phyloP scores from a whole-genome alignment of 2,113 vertebrate genomes.

The Corythornis cristatus region DNA sequence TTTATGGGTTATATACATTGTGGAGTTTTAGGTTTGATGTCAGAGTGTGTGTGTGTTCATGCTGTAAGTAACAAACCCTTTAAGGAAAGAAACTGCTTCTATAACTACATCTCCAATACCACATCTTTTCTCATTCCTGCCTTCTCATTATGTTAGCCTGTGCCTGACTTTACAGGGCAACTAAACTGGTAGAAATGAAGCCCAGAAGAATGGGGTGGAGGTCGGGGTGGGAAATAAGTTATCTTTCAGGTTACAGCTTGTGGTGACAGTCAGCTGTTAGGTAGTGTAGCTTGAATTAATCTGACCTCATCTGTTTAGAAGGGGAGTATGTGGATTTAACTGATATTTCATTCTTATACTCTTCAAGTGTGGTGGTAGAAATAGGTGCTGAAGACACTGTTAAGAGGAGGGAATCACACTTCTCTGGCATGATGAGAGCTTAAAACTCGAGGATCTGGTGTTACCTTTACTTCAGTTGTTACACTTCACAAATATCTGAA shows the following conservation, averaged over 20 bases:
- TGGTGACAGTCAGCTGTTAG: not conserved
- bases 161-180: not conserved
- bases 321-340: not conserved
- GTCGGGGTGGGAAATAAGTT: not conserved
- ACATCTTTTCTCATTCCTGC: not conserved
- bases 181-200: not conserved
- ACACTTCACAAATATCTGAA: not conserved
- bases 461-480: not conserved
- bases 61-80: not conserved
- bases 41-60: too few relatives aligned
- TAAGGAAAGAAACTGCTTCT: not conserved
- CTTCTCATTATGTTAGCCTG: not conserved
- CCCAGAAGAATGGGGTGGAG: not conserved
- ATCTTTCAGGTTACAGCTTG: not conserved
- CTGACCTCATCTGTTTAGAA: not conserved
- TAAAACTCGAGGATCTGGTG: not conserved
- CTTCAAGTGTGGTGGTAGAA: not conserved
- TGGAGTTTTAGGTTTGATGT: not conserved
- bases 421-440: not conserved
- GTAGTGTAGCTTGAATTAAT: not conserved
- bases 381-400: not conserved
- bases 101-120: rapidly evolving
- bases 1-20: rapidly evolving
- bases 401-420: not conserved
- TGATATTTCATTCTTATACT: not conserved